Evolutionary conservation across 2,113 vertebrate species (phyloP), one percentile per base, ranked within the genome.

Genomic region (Panthera leo): DNA sequence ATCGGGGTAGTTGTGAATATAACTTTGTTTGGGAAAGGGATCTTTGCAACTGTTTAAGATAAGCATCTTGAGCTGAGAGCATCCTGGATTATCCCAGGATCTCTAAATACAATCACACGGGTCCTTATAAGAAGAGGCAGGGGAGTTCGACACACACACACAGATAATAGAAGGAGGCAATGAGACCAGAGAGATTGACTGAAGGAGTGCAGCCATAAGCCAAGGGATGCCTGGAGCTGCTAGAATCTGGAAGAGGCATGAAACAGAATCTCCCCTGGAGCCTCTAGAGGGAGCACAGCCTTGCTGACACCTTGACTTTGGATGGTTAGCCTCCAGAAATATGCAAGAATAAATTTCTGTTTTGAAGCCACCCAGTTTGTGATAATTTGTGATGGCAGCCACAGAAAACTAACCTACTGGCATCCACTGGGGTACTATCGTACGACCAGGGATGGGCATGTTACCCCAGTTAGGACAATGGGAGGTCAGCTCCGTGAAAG

Each of bases 41-140:
- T 67, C 45, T 82, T 92, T 88, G 76, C 10, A 55, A 67, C 7
- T 89, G 27, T 96, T 92, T 89, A 94, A 76, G 5, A 88, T 88
- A 95, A 85, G 82, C n/a, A 31, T 78, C 8, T 53, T 68, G 51
- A 85, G 27, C 91, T 67, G 65, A 83, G 36, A 61, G 68, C 71
- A 70, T 68, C 51, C 34, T 31, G 36, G 55, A 67, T 95, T 76
- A 80, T 94, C 55, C 34, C 10, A 2, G n/a, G 12, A 25, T 36
- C 29, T 23, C 70, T 91, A 65, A 71, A 42, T 85, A 92, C 11
- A 89, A 89, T 85, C 58, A 70, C 3, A 0, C 67, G 42, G 83
- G n/a, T 48, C 63, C 48, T 85, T 95, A 34, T 11, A n/a, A 75
- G n/a, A 76, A 19, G 34, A 85, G 15, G 48, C 14, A 79, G 61